A percentile compares a stretch with the other conserved stretches of the same genome.
Conservation (phyloP, 2,113 vertebrate species). For the Paralichthys olivaceus region DNA sequence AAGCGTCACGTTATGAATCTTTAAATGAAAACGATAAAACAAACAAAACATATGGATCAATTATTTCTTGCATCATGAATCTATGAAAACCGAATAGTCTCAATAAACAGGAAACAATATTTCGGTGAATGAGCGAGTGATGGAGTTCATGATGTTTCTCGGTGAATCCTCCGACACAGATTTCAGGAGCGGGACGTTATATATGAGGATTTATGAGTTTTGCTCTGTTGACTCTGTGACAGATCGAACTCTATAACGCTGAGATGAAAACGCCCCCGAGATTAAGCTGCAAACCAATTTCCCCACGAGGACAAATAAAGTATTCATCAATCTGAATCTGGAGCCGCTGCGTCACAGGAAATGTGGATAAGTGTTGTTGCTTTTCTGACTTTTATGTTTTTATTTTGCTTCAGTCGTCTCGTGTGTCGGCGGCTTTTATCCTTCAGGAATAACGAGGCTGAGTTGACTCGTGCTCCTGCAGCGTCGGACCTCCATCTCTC, state of each 20-base stretch:
- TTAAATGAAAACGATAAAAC: too few species aligned
- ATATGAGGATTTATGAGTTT: slow-evolving; percentile 1
- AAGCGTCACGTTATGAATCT: too few species aligned
- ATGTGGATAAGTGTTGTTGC: neutral
- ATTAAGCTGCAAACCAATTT: slow-evolving; percentile 6
- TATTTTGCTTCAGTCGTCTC: neutral
- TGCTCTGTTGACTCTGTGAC: neutral
- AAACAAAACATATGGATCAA: too few species aligned
- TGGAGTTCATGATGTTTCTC: neutral
- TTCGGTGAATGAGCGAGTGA: neutral
- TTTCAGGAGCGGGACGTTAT: neutral
- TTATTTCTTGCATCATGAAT: too few species aligned
- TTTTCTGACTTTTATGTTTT: neutral
- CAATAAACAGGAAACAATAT: too few species aligned
- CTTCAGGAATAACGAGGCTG: too few species aligned
- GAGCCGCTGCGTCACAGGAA: neutral
- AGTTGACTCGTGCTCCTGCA: neutral
- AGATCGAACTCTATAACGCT: neutral
- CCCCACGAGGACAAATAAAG: neutral
- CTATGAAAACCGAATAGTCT: too few species aligned
- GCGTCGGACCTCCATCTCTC: slow-evolving; percentile 14
- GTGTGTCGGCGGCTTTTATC: too few species aligned
- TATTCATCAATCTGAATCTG: neutral
- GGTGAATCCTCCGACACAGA: neutral
- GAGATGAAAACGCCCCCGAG: neutral